These are phyloP conservation scores for Latrodectus hesperus DNA, from an alignment of 2,888 invertebrate genomes.

Conservation along the genomic window DNA sequence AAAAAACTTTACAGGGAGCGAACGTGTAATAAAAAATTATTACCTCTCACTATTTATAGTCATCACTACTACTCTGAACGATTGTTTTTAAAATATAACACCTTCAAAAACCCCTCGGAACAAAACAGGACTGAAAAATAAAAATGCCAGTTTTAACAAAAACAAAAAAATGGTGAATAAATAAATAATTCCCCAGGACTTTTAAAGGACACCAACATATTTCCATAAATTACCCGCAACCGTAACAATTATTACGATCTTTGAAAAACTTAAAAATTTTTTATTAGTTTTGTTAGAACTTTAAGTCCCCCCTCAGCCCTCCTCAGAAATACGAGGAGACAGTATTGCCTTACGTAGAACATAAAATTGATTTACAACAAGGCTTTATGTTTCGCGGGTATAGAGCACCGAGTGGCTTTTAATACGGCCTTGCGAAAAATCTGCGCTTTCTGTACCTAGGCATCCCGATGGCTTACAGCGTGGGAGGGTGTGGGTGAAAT, in stretches of 20 bases:
- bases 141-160: background rate
- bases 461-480: background rate
- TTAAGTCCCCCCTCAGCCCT: slow-evolving; percentile 14
- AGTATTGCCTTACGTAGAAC: slow-evolving; percentile 21
- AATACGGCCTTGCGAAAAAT: slow-evolving; percentile 55
- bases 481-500: background rate
- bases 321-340: slow-evolving; percentile 47
- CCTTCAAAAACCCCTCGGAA: slow-evolving; percentile 14
- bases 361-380: slow-evolving; percentile 66
- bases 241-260: slow-evolving; percentile 68
- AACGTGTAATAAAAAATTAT: slow-evolving; percentile 61
- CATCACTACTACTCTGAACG: slow-evolving; percentile 54
- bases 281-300: slow-evolving; percentile 5
- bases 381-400: slow-evolving; percentile 45
- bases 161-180: slow-evolving; percentile 17
- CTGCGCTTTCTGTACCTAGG: slow-evolving; percentile 36
- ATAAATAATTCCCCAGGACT: slow-evolving; percentile 23
- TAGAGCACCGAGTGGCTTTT: slow-evolving; percentile 48
- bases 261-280: slow-evolving; percentile 35
- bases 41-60: slow-evolving; percentile 47
- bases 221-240: slow-evolving; percentile 67
- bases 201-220: slow-evolving; percentile 64
- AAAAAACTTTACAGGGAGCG: slow-evolving; percentile 4
- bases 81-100: slow-evolving; percentile 66
- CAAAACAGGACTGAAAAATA: slow-evolving; percentile 22